Conservation (phyloP, 2,888 invertebrate genomes). For the Cataglyphis altisquamis region DNA sequence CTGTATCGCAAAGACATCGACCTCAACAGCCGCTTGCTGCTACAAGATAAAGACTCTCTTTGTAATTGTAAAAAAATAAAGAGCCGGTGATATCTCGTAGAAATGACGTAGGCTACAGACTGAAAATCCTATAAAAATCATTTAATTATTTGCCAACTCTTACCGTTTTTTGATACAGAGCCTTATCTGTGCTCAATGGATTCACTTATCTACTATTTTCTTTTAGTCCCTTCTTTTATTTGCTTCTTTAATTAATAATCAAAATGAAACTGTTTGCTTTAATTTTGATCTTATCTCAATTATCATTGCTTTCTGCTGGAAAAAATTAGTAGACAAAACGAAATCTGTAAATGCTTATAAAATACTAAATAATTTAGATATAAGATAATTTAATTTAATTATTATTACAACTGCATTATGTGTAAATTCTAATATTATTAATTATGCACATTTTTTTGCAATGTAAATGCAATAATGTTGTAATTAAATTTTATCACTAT, state of each 20-base stretch:
- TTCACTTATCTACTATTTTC: background rate
- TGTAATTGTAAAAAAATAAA: slow-evolving; percentile 5
- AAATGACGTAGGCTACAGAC: background rate
- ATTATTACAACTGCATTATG: background rate
- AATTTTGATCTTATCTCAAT: background rate
- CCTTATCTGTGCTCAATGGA: background rate
- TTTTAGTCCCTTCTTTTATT: background rate
- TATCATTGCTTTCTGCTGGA: background rate
- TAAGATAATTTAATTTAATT: background rate
- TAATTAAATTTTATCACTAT: background rate
- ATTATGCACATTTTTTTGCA: background rate
- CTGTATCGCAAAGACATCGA: background rate
- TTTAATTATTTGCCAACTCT: background rate
- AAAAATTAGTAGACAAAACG: background rate
- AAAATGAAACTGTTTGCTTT: slow-evolving; percentile 7
- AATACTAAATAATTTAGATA: background rate
- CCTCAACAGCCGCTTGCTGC: background rate
- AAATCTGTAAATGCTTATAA: background rate
- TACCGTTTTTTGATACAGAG: background rate
- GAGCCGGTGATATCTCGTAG: background rate
- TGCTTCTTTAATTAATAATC: background rate
- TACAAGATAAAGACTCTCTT: background rate
- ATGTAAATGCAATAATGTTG: background rate
- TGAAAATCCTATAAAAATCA: background rate
- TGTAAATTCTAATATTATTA: background rate